These are phyloP conservation scores for Trididemnum miniatum DNA, from an alignment of 23 tunicate genomes.

Conservation along the genomic window DNA sequence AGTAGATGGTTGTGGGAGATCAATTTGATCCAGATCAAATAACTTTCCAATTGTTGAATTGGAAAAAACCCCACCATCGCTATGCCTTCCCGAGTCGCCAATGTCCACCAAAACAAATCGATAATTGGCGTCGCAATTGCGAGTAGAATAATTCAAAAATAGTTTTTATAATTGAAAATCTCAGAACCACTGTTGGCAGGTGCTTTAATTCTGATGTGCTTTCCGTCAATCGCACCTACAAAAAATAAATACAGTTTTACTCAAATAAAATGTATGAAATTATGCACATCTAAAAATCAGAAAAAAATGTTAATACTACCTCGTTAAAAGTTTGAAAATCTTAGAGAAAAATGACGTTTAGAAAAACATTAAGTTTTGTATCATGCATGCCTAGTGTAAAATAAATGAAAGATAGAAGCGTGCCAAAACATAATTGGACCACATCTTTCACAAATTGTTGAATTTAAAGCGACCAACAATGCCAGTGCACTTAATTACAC, in stretches of 20 bases:
- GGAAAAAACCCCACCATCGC: constrained; percentile 57
- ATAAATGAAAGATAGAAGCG: too few species aligned
- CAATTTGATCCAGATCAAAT: constrained; percentile 9
- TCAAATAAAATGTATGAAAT: too few species aligned
- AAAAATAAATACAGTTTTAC: too few species aligned
- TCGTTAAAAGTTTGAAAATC: not conserved
- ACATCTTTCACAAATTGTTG: not conserved
- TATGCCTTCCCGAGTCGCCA: constrained; percentile 39
- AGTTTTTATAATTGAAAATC: constrained; percentile 53
- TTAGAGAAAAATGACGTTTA: not conserved
- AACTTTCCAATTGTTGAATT: constrained; percentile 26
- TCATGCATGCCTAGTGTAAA: too few species aligned
- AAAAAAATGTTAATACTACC: too few species aligned
- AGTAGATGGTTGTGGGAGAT: constrained; percentile 18
- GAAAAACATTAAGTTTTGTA: too few species aligned
- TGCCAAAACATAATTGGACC: not conserved
- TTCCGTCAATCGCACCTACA: constrained; percentile 38
- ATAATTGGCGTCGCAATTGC: constrained; percentile 47
- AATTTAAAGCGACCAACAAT: too few species aligned
- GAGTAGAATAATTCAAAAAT: constrained; percentile 37
- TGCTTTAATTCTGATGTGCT: constrained; percentile 43
- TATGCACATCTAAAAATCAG: not conserved
- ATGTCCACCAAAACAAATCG: constrained; percentile 35
- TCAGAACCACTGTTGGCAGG: constrained; percentile 63
- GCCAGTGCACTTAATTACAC: too few species aligned